Base-by-base conservation (phyloP, 2,113 vertebrate genomes). In the Ophiodon elongatus region DNA sequence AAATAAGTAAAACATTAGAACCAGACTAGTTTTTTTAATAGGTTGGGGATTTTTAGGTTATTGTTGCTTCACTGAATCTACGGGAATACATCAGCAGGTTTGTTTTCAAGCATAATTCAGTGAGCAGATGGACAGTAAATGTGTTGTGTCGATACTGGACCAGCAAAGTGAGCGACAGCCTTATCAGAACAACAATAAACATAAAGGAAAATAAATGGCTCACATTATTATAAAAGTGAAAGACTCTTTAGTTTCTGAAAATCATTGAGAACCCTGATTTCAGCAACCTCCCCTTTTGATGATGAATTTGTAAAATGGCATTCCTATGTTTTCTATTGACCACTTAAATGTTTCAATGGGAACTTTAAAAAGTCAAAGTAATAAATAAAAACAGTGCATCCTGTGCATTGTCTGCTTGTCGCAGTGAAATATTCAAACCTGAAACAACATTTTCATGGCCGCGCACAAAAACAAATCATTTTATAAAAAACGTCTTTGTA, bases 341-440 rank as follows among this genome's bases (percentile, higher is more conserved):
- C 29, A 15, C 41, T 59, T 37, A 57, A 71, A 39, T 37, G 10
- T 62, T 65, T 59, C 9, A 57, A 11, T 23, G 17, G 23, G 29
- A 45, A 43, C 3, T 8, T 41, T 5, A 56, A 54, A 63, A 27
- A 45, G 8, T 14, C 3, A 43, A 35, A 10, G 17, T 33, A 14
- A 4, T 27, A 5, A 9, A 31, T 17, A 19, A 31, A 7, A 31
- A 23, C 29, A n/a, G n/a, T 2, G 29, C 14, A 19, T 50, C 4
- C 17, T 39, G 23, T 31, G 10, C 52, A 35, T 37, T 8, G 27
- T 57, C 50, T 67, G 33, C 25, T 65, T 35, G 35, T 27, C 57
- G 50, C 66, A 60, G 33, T 69, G 76, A 63, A 47, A 76, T 52
- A 72, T 60, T 85, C 60, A 76, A 88, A 88, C 37, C 59, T 47